phyloP scores from a whole-genome alignment of 2,888 invertebrate species.

The Agrotis ipsilon region DNA sequence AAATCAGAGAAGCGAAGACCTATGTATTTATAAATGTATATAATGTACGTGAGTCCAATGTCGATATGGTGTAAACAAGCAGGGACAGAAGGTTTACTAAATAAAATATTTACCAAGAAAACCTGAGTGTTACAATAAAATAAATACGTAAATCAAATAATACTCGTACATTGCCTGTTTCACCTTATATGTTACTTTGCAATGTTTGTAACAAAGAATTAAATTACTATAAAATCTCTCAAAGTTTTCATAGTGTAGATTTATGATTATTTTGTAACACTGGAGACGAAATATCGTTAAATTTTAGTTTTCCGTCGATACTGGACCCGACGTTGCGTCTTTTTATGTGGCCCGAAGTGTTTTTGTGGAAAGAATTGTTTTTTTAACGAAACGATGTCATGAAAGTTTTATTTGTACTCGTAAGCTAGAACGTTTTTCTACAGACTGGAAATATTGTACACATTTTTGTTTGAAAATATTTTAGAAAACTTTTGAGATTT shows the following conservation, averaged over 20 bases:
- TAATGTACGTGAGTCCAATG: constrained; percentile 56
- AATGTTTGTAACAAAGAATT: background rate
- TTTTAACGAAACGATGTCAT: background rate
- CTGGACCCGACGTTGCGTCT: background rate
- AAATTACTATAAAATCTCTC: background rate
- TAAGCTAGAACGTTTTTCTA: background rate
- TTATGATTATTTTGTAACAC: background rate
- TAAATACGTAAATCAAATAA: too few species aligned
- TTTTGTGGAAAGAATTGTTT: constrained; percentile 12
- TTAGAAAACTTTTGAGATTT: background rate
- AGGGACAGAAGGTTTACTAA: background rate
- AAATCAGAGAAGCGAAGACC: constrained; percentile 48
- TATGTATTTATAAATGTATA: constrained; percentile 54
- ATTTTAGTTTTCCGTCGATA: constrained; percentile 6
- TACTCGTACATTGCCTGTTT: too few species aligned
- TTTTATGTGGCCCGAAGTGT: constrained; percentile 9
- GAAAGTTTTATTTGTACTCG: background rate
- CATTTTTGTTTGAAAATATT: background rate
- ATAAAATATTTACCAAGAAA: background rate
- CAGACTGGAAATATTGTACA: background rate
- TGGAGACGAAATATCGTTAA: constrained; percentile 6
- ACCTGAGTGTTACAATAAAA: background rate
- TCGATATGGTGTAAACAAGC: constrained; percentile 25
- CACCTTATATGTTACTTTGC: too few species aligned
- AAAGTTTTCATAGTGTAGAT: background rate